Conservation (phyloP, 2,797 vertebrate genomes). For the Enteromius treurensis region DNA sequence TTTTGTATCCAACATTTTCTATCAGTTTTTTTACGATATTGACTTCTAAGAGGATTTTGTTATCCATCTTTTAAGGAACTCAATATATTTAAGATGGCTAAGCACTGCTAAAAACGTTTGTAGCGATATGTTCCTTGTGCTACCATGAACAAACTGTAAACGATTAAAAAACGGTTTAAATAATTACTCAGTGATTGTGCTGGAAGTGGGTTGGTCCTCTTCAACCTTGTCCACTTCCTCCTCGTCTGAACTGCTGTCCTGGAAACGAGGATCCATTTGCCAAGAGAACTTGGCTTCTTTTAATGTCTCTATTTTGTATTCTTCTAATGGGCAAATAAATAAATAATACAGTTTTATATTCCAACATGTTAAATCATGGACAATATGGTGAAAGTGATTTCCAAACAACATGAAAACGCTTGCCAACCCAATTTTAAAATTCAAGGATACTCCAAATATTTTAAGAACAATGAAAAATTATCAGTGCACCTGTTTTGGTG, state of each 20-base stretch:
- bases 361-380: neutral
- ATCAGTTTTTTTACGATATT: neutral
- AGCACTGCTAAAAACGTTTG: neutral
- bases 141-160: neutral
- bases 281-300: slow-evolving; percentile 78
- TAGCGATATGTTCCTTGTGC: neutral
- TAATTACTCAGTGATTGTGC: slow-evolving; percentile 63
- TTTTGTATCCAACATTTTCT: neutral
- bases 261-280: slow-evolving; percentile 84
- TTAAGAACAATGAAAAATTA: neutral
- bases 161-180: neutral
- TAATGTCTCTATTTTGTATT: slow-evolving; percentile 79
- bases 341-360: neutral
- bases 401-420: neutral
- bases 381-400: too few species aligned
- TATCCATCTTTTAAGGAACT: neutral
- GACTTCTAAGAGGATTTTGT: neutral
- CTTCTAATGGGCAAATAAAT: slow-evolving; percentile 65
- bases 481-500: slow-evolving; percentile 73
- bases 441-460: neutral
- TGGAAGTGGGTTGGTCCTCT: slow-evolving; percentile 41
- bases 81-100: neutral
- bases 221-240: slow-evolving; percentile 75
- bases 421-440: neutral
- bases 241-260: slow-evolving; percentile 91